A percentile compares a stretch with the other conserved stretches of the same genome.
These are phyloP conservation scores for Acyrthosiphon pisum DNA, from an alignment of 1,140 invertebrate species.

Conservation along the genomic window DNA sequence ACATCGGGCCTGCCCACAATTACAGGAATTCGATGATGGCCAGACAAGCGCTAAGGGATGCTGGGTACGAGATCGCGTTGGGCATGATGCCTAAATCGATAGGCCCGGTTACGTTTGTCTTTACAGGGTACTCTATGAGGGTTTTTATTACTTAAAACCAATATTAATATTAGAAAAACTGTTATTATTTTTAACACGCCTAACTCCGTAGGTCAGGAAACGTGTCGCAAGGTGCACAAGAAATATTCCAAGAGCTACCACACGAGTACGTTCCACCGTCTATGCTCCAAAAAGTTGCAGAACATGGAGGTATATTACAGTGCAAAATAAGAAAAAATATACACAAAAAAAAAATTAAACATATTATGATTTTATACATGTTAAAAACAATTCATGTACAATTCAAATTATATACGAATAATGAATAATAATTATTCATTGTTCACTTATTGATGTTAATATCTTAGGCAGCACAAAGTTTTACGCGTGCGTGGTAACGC, in stretches of 20 bases:
- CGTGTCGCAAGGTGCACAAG: slow-evolving; percentile 84
- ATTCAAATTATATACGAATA: neutral
- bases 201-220: slow-evolving; percentile 61
- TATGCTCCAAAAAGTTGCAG: slow-evolving; percentile 92
- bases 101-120: slow-evolving; percentile 96
- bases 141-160: neutral
- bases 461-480: slow-evolving; percentile 61
- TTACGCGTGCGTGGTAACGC: slow-evolving; percentile 92
- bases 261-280: slow-evolving; percentile 96
- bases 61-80: slow-evolving; percentile 96
- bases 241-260: slow-evolving; percentile 96
- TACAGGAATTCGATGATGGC: slow-evolving; percentile 98
- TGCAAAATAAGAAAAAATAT: neutral
- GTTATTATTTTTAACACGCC: neutral
- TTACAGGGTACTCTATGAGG: slow-evolving; percentile 82
- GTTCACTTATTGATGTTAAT: neutral
- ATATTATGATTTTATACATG: neutral
- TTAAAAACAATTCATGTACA: too few relatives aligned
- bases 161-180: neutral
- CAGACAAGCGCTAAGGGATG: slow-evolving; percentile 93
- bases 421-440: neutral
- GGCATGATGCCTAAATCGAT: slow-evolving; percentile 98
- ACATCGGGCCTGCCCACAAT: slow-evolving; percentile 97
- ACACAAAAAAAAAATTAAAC: neutral
- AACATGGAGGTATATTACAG: slow-evolving; percentile 82